These are phyloP conservation scores for Ahaetulla prasina DNA, from an alignment of 2,113 vertebrate genomes.

Conservation along the genomic window DNA sequence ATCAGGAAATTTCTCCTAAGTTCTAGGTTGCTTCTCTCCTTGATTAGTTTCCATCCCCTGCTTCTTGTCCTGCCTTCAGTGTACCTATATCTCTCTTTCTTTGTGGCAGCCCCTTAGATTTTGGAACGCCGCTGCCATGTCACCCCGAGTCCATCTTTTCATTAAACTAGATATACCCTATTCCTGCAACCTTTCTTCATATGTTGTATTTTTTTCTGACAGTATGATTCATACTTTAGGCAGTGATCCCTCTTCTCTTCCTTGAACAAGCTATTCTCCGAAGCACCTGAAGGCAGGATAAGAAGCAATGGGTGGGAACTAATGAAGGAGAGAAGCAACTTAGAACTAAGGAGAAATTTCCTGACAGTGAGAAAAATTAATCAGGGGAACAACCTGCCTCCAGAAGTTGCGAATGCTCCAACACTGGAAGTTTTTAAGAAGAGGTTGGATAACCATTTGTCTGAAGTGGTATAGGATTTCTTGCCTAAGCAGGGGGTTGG, in stretches of 20 bases:
- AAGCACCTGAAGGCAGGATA: no score
- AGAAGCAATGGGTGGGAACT: no score
- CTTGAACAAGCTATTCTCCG: not conserved
- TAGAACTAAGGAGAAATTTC: no score
- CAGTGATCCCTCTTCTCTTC: not conserved
- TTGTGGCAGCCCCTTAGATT: not conserved
- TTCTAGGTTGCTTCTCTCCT: not conserved
- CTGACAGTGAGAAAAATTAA: no score
- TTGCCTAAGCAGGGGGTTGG: no score
- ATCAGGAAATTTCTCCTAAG: not conserved
- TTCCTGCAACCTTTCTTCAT: not conserved
- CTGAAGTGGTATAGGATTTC: no score
- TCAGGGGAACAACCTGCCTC: no score
- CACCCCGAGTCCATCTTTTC: not conserved
- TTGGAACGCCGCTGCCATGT: not conserved
- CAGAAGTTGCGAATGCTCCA: no score
- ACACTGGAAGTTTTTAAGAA: no score
- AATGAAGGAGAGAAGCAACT: no score
- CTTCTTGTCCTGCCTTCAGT: not conserved
- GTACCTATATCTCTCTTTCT: not conserved
- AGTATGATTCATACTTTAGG: not conserved
- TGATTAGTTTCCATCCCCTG: not conserved
- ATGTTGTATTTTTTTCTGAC: not conserved
- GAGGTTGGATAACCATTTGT: no score
- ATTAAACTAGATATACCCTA: not conserved